Base-by-base conservation (phyloP, 2,888 invertebrate species). In the Steinernema carpocapsae region DNA sequence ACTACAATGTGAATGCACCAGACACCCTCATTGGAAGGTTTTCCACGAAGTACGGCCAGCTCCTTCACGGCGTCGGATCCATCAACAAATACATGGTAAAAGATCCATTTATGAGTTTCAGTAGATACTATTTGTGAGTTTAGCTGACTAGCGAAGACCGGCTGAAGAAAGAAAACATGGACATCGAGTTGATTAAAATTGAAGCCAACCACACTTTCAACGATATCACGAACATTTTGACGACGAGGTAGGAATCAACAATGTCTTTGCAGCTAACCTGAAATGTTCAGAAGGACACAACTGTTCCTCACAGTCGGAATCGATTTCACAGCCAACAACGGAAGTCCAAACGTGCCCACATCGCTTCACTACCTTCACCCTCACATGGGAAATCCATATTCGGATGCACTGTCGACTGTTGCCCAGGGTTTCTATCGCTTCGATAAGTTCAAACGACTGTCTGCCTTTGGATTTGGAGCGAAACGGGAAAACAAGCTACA, bases 401-500 rank as follows among this genome's bases (percentile, higher is more conserved):
- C 88, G 22, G 81, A 88, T 22, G 89, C 90, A 1, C 87, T 90
- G 46, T 84, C 87, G 76, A 86, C 89, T 14, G 89, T 90, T 12
- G 89, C 77, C 48, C 70, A 43, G 19, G 32, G 70, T 17, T 72
- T 32, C 71, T 77, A n/a, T 45, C 19, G 64, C 14, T 73, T 78
- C 84, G 87, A 76, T 86, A 88, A 88, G 80, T 90, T 90, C 78
- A 91, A 91, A 79, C 77, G 89, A 77, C 89, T 90, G 77, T 89
- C 90, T n/a, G 89, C 89, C 3, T 87, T 90, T 56, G 90, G 90
- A 1, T 91, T 91, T 85, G 91, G 91, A 26, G 90, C 90, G 0
- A 88, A 89, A 78, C 78, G 78, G 70, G 26, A 46, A 0, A 76
- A 73, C 26, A 26, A 29, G 17, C 48, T 76, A 19, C 80, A 80